Evolutionary conservation across 2,888 invertebrate genomes (phyloP).

Genomic region (Colletes collaris): DNA sequence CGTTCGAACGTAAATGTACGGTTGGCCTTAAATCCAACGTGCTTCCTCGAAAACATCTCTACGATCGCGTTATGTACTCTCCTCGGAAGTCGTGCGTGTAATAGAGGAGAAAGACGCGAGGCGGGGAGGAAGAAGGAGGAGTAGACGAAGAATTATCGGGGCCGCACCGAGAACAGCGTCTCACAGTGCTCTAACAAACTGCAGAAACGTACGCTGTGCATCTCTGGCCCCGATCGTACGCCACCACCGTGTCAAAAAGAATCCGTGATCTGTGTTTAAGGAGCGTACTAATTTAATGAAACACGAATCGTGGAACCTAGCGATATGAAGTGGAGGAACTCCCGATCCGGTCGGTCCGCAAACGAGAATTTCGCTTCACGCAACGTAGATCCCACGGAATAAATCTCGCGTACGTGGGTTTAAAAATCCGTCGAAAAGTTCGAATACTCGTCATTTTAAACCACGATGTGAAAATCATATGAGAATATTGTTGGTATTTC

Average conservation of each 20-base stretch:
- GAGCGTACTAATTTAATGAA: constrained; percentile 62
- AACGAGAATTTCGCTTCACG: background rate
- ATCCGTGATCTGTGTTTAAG: constrained; percentile 43
- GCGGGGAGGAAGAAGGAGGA: constrained; percentile 5
- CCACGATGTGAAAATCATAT: too few relatives aligned
- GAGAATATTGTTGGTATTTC: too few relatives aligned
- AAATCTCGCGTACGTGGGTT: too few relatives aligned
- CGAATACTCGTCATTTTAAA: too few relatives aligned
- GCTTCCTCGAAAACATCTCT: constrained; percentile 67
- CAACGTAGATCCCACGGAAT: background rate
- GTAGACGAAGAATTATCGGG: constrained; percentile 48
- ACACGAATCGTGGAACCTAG: constrained; percentile 20
- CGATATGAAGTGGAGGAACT: background rate
- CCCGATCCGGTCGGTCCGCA: background rate
- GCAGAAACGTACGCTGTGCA: constrained; percentile 39
- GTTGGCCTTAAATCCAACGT: constrained; percentile 59
- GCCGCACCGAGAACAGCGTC: constrained; percentile 37
- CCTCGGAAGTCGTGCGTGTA: constrained; percentile 51
- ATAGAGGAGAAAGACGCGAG: constrained; percentile 32
- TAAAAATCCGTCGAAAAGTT: too few relatives aligned
- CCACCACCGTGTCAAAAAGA: constrained; percentile 45
- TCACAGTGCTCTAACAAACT: constrained; percentile 51
- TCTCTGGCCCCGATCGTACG: constrained; percentile 31
- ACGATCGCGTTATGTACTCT: constrained; percentile 56
- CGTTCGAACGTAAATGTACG: constrained; percentile 48